phyloP scores from a whole-genome alignment of 2,888 invertebrate species.

The Cephalotes varians region DNA sequence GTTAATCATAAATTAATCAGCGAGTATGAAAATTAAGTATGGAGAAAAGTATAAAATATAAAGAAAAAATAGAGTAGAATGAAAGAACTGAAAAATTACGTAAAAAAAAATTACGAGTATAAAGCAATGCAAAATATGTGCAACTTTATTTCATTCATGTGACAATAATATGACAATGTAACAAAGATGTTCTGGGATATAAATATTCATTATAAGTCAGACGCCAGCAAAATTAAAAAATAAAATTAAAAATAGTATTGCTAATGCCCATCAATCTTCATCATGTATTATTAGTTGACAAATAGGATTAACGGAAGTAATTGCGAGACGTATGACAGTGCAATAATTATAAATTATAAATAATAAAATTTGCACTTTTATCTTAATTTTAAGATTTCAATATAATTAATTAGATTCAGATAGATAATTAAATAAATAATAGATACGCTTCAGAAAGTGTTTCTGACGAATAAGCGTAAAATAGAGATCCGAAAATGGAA shows the following conservation, averaged over 20 bases:
- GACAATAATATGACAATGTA: background rate
- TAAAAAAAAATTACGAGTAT: background rate
- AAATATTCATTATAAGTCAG: background rate
- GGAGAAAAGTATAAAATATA: background rate
- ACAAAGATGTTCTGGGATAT: background rate
- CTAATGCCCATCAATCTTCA: slow-evolving; percentile 1
- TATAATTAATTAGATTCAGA: background rate
- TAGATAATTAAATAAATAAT: background rate
- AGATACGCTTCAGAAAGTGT: too few species aligned
- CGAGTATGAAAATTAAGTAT: background rate
- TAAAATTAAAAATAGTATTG: slow-evolving; percentile 28
- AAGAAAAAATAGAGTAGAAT: background rate
- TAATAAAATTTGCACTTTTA: too few species aligned
- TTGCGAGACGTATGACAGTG: background rate
- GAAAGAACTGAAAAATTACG: background rate
- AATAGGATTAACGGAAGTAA: slow-evolving; percentile 3
- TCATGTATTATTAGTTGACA: slow-evolving; percentile 3
- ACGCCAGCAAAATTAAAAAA: background rate
- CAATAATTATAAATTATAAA: slow-evolving; percentile 13
- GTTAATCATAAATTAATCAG: background rate
- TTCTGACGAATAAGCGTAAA: too few species aligned
- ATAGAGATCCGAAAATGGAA: too few species aligned
- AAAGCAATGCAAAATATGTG: background rate
- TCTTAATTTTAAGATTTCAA: background rate
- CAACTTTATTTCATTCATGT: background rate